Evolutionary conservation across 92 coral and sea anemone genomes (phyloP).

Genomic region (Palythoa grandiflora): DNA sequence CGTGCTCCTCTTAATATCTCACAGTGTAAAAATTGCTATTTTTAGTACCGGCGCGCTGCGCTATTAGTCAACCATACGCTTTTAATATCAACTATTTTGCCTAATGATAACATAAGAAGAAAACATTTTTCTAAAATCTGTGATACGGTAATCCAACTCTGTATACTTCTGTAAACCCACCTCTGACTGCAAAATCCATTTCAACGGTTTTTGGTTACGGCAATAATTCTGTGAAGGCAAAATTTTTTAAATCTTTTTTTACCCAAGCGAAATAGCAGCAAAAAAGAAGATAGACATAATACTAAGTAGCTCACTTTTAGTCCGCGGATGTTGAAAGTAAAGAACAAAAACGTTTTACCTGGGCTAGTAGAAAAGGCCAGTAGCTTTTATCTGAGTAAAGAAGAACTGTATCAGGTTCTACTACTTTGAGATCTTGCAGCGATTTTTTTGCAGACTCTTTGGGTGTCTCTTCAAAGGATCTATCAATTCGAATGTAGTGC

Average conservation of each 20-base stretch:
- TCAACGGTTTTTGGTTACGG: background rate
- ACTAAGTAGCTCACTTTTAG: background rate
- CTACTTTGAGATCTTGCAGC: constrained; percentile 16
- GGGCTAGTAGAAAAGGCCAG: constrained; percentile 10
- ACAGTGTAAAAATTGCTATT: no score
- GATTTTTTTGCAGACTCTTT: background rate
- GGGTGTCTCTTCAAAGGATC: background rate
- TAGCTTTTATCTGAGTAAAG: constrained; percentile 17
- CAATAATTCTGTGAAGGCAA: background rate
- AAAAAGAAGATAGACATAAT: background rate
- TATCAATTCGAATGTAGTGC: constrained; percentile 12
- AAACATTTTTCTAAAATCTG: background rate
- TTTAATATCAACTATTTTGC: no score
- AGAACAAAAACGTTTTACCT: background rate
- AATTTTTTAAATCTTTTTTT: background rate
- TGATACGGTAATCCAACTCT: no score
- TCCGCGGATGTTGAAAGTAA: background rate
- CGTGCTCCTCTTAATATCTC: no score
- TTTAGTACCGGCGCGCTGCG: no score
- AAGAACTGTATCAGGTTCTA: constrained; percentile 1
- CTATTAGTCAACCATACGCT: no score
- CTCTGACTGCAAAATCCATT: constrained; percentile 13
- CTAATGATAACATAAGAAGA: background rate
- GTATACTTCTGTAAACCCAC: background rate
- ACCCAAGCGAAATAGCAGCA: background rate